Conservation (phyloP, 2,888 invertebrate genomes). For the Anagyrus pseudococci region DNA sequence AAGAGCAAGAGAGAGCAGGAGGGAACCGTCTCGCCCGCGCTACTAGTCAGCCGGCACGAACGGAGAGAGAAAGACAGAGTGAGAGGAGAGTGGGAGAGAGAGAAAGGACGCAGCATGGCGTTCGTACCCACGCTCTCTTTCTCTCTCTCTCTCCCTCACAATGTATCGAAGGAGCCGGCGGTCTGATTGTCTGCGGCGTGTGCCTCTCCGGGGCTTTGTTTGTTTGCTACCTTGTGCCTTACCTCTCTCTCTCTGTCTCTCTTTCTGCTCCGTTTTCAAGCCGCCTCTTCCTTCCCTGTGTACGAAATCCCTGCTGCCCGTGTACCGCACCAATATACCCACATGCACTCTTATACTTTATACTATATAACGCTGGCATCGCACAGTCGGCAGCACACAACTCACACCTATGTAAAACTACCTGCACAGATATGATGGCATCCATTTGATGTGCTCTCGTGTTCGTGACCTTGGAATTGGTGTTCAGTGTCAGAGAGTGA, state of each 20-base stretch:
- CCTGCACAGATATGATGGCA: slow-evolving; percentile 5
- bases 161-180: slow-evolving; percentile 25
- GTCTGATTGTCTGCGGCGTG: slow-evolving; percentile 4
- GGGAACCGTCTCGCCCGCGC: too few species aligned
- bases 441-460: slow-evolving; percentile 30
- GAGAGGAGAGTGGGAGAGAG: background rate
- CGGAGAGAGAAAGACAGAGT: too few species aligned
- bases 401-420: background rate
- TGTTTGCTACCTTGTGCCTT: slow-evolving; percentile 18
- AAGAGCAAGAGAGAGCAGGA: too few species aligned
- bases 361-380: slow-evolving; percentile 1
- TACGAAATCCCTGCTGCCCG: slow-evolving; percentile 20
- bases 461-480: slow-evolving; percentile 39
- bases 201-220: slow-evolving; percentile 19
- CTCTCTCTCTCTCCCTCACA: slow-evolving; percentile 25
- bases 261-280: slow-evolving; percentile 18
- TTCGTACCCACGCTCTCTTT: slow-evolving; percentile 25
- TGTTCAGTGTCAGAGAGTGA: slow-evolving; percentile 31
- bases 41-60: too few species aligned
- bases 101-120: slow-evolving; percentile 32
- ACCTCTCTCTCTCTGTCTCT: slow-evolving; percentile 21
- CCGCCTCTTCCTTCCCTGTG: slow-evolving; percentile 3
- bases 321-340: background rate
- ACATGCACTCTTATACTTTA: slow-evolving; percentile 1
- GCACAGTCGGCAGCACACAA: background rate